A percentile compares a stretch with the other conserved stretches of the same genome.
phyloP scores from a whole-genome alignment of 2,888 invertebrate species.

The Agriopis marginaria region DNA sequence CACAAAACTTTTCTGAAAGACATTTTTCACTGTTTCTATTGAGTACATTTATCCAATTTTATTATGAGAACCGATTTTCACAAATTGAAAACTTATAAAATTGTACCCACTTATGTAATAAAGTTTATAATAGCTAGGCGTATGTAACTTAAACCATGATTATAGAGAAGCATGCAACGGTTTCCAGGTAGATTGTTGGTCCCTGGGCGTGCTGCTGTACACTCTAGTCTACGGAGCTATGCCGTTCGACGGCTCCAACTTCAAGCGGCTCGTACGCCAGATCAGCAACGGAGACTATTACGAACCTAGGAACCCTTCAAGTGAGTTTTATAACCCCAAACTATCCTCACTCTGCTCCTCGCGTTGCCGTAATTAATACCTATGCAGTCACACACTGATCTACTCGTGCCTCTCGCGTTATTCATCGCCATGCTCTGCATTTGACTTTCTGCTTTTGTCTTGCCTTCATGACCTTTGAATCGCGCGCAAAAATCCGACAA shows the following conservation, averaged over 20 bases:
- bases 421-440: too few relatives aligned
- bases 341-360: too few relatives aligned
- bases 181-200: slow-evolving; percentile 92
- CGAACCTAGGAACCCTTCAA: slow-evolving; percentile 97
- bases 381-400: too few relatives aligned
- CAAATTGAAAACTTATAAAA: not conserved
- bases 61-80: too few relatives aligned
- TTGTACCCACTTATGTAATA: not conserved
- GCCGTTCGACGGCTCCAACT: slow-evolving; percentile 99
- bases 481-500: too few relatives aligned
- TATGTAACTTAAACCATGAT: not conserved
- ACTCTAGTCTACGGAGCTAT: slow-evolving; percentile 99
- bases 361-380: too few relatives aligned
- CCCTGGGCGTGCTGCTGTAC: slow-evolving; percentile 97
- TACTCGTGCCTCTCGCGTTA: too few relatives aligned
- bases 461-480: too few relatives aligned
- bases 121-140: not conserved
- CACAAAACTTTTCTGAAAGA: too few relatives aligned
- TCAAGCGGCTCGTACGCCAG: slow-evolving; percentile 97
- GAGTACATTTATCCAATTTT: too few relatives aligned
- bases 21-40: too few relatives aligned
- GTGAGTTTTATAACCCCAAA: slow-evolving; percentile 81
- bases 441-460: too few relatives aligned
- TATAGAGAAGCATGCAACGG: slow-evolving; percentile 2
- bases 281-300: slow-evolving; percentile 99